Evolutionary conservation across 2,113 vertebrate species (phyloP).

Genomic region (Zosterops pallidus): DNA sequence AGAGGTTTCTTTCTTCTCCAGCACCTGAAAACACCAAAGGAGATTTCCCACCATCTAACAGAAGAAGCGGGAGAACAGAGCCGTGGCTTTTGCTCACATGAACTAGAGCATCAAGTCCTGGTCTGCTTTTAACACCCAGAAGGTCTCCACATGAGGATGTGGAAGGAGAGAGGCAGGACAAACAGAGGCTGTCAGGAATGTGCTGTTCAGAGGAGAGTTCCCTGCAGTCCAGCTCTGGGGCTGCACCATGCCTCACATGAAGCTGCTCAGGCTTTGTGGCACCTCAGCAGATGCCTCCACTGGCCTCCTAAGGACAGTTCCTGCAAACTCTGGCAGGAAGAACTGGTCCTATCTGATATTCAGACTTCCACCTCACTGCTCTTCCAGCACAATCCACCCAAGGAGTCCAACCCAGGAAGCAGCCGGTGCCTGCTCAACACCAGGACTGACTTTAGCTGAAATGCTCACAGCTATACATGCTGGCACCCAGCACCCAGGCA

Average conservation of each 20-base stretch:
- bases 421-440: neutral
- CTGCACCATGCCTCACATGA: neutral
- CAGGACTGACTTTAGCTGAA: neutral
- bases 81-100: neutral
- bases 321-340: neutral
- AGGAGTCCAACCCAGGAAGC: neutral
- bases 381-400: neutral
- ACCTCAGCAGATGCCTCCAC: accelerated
- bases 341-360: neutral
- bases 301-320: neutral
- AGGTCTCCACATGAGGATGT: neutral
- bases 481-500: neutral
- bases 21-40: neutral
- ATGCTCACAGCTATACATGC: neutral
- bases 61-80: neutral
- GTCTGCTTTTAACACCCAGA: neutral
- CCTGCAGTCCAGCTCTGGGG: neutral
- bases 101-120: neutral
- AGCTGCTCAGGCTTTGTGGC: neutral
- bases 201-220: neutral
- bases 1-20: neutral
- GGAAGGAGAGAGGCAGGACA: neutral
- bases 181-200: neutral
- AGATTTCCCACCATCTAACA: neutral
- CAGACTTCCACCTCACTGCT: neutral